phyloP scores from a whole-genome alignment of 2,888 invertebrate species.

The Alsophila aescularia region DNA sequence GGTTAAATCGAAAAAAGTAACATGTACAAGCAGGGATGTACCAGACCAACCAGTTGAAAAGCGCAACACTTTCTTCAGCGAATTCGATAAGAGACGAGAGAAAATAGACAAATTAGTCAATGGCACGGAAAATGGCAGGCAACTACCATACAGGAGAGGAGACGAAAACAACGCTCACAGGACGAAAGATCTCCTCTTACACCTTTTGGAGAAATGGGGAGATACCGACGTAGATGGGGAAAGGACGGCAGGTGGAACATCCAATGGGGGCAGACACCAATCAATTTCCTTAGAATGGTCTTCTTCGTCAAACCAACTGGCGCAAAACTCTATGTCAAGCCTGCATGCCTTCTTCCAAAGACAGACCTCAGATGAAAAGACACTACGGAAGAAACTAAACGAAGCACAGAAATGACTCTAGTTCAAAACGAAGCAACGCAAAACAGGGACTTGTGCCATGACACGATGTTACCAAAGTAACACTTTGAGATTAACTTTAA shows the following conservation, averaged over 20 bases:
- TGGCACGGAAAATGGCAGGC: constrained; percentile 70
- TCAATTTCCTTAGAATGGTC: constrained; percentile 91
- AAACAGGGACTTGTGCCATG: constrained; percentile 72
- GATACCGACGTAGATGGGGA: constrained; percentile 79
- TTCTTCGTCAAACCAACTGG: constrained; percentile 87
- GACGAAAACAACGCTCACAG: constrained; percentile 86
- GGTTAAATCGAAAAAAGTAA: constrained; percentile 86
- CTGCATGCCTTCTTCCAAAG: constrained; percentile 91
- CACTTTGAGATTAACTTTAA: constrained; percentile 66
- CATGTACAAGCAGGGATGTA: constrained; percentile 88
- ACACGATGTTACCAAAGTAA: constrained; percentile 78
- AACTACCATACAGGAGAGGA: constrained; percentile 76
- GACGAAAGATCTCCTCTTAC: constrained; percentile 90
- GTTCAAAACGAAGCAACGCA: constrained; percentile 24
- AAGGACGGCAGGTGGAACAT: constrained; percentile 81
- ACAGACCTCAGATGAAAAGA: constrained; percentile 81
- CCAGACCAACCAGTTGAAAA: constrained; percentile 86
- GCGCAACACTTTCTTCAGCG: constrained; percentile 81
- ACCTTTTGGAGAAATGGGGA: constrained; percentile 91
- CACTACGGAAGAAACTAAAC: constrained; percentile 69
- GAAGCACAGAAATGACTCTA: constrained; percentile 58
- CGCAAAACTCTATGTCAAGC: constrained; percentile 91
- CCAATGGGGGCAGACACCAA: constrained; percentile 83
- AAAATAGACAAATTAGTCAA: constrained; percentile 77
- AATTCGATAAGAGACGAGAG: constrained; percentile 75